Evolutionary conservation across 1,140 invertebrate species (phyloP), one percentile per base, ranked within the genome.

Genomic region (Thaumetopoea pityocampa): DNA sequence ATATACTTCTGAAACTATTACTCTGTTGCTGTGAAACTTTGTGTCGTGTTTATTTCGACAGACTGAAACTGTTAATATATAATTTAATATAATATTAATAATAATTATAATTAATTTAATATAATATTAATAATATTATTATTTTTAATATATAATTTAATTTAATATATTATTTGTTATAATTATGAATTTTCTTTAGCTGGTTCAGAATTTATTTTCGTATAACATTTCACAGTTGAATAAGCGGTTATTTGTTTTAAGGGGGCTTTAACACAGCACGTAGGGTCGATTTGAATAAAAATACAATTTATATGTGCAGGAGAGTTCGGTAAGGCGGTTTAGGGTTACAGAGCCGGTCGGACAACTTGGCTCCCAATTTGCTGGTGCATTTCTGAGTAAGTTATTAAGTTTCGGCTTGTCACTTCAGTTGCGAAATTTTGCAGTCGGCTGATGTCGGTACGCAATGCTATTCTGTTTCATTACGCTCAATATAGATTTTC

Each of bases 401-500:
- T 83, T 81, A 83, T 83, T 83, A 83, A 81, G 72, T 83, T 83
- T 83, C 72, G 72, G 64, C 76, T 70, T 81, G 79, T 80, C 79
- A 77, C 76, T 78, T 74, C 43, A 55, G 56, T 83, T 74, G 79
- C 79, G 67, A 80, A 83, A 80, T 76, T 77, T 74, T 67, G 71
- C 73, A 70, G 63, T 67, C 62, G 38, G 55, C 61, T 60, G 66
- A 50, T 53, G 65, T 43, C 47, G 55, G 41, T 41, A 8, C 15
- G 18, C 18, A 15, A 11, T 32, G 37, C 27, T 35, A 37, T 42
- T 49, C 37, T 24, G 33, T 43, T 30, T 36, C 43, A 43, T 32
- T 42, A 43, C 35, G 8, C 16, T 3, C 41, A 34, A 33, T 34
- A 9, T 29, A 34, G 37, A 23, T 33, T n/a, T 30, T 19, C 32